Conservation (phyloP, 2,797 vertebrate species). For the Clarias pachynema region DNA sequence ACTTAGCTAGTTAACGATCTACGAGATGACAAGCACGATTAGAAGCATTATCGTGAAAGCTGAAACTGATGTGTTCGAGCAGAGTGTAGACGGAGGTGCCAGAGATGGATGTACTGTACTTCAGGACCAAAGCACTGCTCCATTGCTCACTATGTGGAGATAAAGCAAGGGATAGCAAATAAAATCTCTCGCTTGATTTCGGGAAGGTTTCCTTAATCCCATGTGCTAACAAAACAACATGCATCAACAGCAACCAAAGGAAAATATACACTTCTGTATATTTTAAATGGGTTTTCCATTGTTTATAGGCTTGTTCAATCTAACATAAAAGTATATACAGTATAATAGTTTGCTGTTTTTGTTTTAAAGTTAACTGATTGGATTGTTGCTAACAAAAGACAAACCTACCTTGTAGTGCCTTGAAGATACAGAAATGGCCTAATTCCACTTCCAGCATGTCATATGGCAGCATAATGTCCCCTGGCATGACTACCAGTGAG, state of each 20-base stretch:
- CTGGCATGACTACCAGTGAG: neutral
- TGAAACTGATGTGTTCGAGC: neutral
- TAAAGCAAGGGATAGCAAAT: neutral
- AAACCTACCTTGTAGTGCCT: too few species aligned
- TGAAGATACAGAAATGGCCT: neutral
- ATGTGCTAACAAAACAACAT: neutral
- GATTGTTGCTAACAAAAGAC: too few species aligned
- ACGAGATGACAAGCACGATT: neutral
- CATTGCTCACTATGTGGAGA: neutral
- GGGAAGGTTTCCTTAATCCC: neutral
- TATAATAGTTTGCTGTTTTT: too few species aligned
- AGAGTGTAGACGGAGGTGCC: neutral
- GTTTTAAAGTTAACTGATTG: too few species aligned
- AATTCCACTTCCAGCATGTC: neutral
- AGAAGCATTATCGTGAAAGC: neutral
- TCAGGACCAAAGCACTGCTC: neutral
- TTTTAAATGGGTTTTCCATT: too few species aligned
- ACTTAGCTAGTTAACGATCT: neutral
- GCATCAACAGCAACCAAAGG: too few species aligned
- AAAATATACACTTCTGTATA: too few species aligned
- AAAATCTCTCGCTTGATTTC: neutral
- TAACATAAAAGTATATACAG: too few species aligned
- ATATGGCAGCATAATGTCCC: neutral
- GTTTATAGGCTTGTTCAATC: too few species aligned
- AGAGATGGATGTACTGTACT: neutral